phyloP scores from a whole-genome alignment of 1,140 invertebrate species.

The Medauroidea extradentata region DNA sequence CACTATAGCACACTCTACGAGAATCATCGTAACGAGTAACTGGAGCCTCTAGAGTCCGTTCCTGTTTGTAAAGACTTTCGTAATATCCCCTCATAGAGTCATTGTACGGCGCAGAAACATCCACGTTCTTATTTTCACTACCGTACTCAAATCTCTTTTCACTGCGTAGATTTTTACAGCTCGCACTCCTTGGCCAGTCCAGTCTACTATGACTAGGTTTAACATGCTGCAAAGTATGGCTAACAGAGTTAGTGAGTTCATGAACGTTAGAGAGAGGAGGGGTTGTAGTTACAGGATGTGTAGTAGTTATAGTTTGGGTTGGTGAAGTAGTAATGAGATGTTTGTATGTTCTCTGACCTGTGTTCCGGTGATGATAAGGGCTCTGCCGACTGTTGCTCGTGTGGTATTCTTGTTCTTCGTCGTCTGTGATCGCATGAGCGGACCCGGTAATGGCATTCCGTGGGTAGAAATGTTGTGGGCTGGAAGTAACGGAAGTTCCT shows the following conservation, averaged over 20 bases:
- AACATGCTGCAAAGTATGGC: neutral
- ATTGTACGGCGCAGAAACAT: neutral
- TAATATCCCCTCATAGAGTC: slow-evolving; percentile 32
- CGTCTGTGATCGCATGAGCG: neutral
- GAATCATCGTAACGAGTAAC: slow-evolving; percentile 72
- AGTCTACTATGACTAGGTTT: neutral
- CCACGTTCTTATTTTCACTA: neutral
- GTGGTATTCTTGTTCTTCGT: slow-evolving; percentile 11
- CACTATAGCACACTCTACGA: slow-evolving; percentile 21
- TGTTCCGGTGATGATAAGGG: slow-evolving; percentile 26
- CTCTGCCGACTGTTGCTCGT: slow-evolving; percentile 5
- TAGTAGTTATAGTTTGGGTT: slow-evolving; percentile 46
- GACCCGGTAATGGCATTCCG: neutral
- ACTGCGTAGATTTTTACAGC: slow-evolving; percentile 48
- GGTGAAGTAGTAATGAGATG: slow-evolving; percentile 24
- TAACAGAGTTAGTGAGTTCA: neutral
- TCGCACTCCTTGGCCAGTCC: slow-evolving; percentile 67
- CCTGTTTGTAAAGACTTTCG: slow-evolving; percentile 5
- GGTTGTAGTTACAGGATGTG: slow-evolving; percentile 9
- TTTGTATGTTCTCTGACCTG: slow-evolving; percentile 25
- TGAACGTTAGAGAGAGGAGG: slow-evolving; percentile 8
- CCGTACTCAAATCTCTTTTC: slow-evolving; percentile 1
- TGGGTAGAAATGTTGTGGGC: slow-evolving; percentile 29
- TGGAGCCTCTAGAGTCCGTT: slow-evolving; percentile 60
- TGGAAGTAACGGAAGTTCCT: slow-evolving; percentile 33